Evolutionary conservation across 2,797 vertebrate species (phyloP), one percentile per base, ranked within the genome.

Genomic region (Chelon auratus): DNA sequence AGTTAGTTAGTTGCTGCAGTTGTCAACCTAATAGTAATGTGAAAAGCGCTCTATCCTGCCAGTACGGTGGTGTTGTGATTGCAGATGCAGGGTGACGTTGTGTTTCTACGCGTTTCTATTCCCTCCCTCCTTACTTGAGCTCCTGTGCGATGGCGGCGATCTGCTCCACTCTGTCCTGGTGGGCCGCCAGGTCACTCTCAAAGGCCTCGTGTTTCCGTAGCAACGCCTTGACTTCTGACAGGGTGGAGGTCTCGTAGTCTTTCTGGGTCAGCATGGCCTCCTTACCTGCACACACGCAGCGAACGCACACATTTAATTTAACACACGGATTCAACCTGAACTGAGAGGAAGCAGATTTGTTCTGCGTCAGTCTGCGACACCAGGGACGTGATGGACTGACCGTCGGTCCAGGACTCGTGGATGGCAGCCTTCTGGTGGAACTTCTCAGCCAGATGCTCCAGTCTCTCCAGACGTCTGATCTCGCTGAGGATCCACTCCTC

Each of bases 401-500:
- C 97, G 0, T 97, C 96, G 0, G 97, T 98, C 97, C 97, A 99
- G 75, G 92, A 90, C 74, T 98, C 97, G 0, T 98, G 97, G 90
- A 98, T 99, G 40, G 96, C 94, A 0, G 97, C 96, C 68, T 99
- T 99, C 89, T 99, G 97, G 24, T 96, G 87, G 91, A 98, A 99
- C 85, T 99, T 99, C 92, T 97, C 96, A 0, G 96, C 97, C 88
- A 98, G 89, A 82, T 98, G 97, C 42, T 98, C 97, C 0, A 99
- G 94, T 33, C 97, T 93, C 88, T 98, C 97, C 77, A 98, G 93
- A 43, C 97, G 93, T 22, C 97, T 87, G 68, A 99, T 97, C 88
- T 98, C 97, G 0, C 96, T 97, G 48, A 99, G 91, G 15, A 97
- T 93, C 97, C 97, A 99, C 75, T 99, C 97, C 87, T 98, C 97